Percentiles rank a stretch among this genome's conserved stretches.
Evolutionary conservation across 2,113 vertebrate genomes (phyloP).

Genomic region (Vulpes vulpes): DNA sequence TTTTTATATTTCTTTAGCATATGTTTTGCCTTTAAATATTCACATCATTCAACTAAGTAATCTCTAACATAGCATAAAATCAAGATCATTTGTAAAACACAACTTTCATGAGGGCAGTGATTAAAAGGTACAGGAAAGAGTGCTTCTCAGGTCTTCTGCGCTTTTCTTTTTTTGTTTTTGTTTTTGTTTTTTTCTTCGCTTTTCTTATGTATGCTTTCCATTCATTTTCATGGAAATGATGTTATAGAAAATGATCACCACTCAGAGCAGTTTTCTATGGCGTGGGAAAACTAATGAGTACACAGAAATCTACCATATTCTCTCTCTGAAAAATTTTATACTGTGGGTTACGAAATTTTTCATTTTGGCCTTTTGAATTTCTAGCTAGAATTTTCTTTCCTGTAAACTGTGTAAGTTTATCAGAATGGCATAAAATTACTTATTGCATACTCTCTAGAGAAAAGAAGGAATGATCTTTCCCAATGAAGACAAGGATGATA

Average conservation of each 20-base stretch:
- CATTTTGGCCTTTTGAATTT: slow-evolving; percentile 38
- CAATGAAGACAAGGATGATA: slow-evolving; percentile 50
- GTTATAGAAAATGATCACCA: neutral
- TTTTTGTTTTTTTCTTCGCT: neutral
- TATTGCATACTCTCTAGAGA: neutral
- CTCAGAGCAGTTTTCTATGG: neutral
- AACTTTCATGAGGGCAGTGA: neutral
- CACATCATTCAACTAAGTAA: neutral
- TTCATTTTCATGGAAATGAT: neutral
- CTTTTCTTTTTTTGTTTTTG: neutral
- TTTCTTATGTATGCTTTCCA: neutral
- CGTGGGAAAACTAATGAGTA: neutral
- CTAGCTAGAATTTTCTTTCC: slow-evolving; percentile 37
- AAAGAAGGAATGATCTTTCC: slow-evolving; percentile 40
- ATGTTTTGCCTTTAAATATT: slow-evolving; percentile 58
- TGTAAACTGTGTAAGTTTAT: slow-evolving; percentile 40
- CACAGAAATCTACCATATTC: neutral
- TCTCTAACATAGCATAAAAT: slow-evolving; percentile 23
- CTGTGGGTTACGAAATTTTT: slow-evolving; percentile 50
- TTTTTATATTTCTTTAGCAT: slow-evolving; percentile 38
- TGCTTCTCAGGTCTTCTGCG: neutral
- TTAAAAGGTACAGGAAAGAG: neutral
- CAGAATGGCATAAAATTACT: slow-evolving; percentile 32
- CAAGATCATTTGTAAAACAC: slow-evolving; percentile 54
- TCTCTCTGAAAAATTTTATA: slow-evolving; percentile 22